Percentiles rank a stretch among this genome's conserved stretches.
These are phyloP conservation scores for Tuta absoluta DNA, from an alignment of 2,888 invertebrate genomes.

Conservation along the genomic window DNA sequence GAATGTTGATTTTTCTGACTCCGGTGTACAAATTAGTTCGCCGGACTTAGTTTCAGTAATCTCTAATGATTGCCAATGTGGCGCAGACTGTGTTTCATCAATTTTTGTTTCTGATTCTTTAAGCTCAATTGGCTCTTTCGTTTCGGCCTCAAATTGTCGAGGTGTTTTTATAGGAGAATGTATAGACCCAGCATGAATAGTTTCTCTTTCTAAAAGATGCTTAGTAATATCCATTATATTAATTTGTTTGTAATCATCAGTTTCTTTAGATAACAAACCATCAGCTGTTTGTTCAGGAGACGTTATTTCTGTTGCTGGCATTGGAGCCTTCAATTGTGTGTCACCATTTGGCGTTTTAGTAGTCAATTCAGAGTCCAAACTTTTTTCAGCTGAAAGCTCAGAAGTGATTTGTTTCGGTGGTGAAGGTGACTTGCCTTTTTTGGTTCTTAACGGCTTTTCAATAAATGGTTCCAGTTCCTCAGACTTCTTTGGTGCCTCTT, in stretches of 20 bases:
- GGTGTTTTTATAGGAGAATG: slow-evolving; percentile 27
- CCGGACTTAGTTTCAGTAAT: background rate
- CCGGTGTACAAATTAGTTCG: background rate
- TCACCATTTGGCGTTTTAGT: slow-evolving; percentile 7
- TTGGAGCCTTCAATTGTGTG: slow-evolving; percentile 16
- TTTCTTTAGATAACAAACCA: slow-evolving; percentile 20
- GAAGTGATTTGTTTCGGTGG: background rate
- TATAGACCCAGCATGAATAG: slow-evolving; percentile 33
- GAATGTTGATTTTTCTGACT: background rate
- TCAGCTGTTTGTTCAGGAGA: slow-evolving; percentile 20
- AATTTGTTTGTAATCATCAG: slow-evolving; percentile 31
- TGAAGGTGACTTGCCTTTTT: slow-evolving; percentile 21
- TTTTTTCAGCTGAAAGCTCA: background rate
- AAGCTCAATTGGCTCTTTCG: background rate
- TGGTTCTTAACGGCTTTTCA: slow-evolving; percentile 11
- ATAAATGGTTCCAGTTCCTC: background rate
- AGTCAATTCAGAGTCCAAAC: background rate
- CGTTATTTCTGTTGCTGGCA: slow-evolving; percentile 18
- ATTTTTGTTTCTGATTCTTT: background rate
- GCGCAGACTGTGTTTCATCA: background rate
- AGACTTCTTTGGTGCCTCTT: slow-evolving; percentile 10
- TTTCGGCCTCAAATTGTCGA: slow-evolving; percentile 16
- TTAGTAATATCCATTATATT: slow-evolving; percentile 41
- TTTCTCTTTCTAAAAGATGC: slow-evolving; percentile 46
- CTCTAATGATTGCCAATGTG: background rate